Evolutionary conservation across 2,797 vertebrate species (phyloP).

Genomic region (Esox lucius): DNA sequence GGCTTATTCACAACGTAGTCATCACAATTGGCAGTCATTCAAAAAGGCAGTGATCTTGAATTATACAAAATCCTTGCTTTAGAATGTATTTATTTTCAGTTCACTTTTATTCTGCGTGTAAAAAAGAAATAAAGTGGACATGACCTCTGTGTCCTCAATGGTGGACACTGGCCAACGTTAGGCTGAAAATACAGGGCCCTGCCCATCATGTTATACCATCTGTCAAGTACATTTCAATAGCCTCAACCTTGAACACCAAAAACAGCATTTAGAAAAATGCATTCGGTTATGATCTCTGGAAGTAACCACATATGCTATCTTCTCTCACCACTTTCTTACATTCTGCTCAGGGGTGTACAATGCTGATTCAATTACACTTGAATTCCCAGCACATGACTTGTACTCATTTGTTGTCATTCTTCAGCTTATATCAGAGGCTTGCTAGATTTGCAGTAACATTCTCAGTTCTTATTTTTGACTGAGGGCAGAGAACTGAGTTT

Average conservation of each 20-base stretch:
- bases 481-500: too few species aligned
- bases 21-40: too few species aligned
- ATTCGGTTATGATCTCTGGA: background rate
- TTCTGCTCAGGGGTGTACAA: background rate
- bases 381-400: background rate
- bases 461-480: background rate
- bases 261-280: constrained; percentile 5
- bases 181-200: background rate
- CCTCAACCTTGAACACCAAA: background rate
- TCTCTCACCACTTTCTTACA: background rate
- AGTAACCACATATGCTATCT: background rate
- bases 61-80: too few species aligned
- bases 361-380: background rate
- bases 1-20: too few species aligned
- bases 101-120: too few species aligned
- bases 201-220: background rate
- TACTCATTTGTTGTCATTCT: background rate
- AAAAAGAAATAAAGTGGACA: too few species aligned
- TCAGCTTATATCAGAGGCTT: background rate
- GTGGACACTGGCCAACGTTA: too few species aligned
- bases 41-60: too few species aligned
- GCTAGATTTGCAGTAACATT: background rate
- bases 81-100: too few species aligned
- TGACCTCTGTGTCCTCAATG: too few species aligned
- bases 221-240: background rate